phyloP scores from a whole-genome alignment of 64 coral and sea anemone genomes.

The Pocillopora damicornis region DNA sequence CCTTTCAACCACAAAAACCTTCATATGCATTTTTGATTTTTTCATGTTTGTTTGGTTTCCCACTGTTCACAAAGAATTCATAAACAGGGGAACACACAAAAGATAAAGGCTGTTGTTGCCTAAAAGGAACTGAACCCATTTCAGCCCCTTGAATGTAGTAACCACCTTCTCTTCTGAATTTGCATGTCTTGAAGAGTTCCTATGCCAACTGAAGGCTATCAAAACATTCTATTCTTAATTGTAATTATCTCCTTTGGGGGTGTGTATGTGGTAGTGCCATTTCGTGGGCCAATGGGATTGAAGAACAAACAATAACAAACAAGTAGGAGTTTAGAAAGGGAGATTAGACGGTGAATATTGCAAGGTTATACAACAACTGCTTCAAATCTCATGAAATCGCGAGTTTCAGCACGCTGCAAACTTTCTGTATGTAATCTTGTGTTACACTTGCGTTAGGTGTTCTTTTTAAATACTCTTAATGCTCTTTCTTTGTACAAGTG shows the following conservation, averaged over 20 bases:
- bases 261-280: conserved; percentile 27
- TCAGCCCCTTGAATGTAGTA: not conserved
- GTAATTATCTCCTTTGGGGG: not conserved
- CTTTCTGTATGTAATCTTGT: not conserved
- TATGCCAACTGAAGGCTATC: not conserved
- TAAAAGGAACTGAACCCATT: not conserved
- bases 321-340: not conserved
- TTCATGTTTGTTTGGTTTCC: not conserved
- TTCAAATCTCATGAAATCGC: not conserved
- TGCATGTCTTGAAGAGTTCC: not conserved
- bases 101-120: no score
- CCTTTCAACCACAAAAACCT: not conserved
- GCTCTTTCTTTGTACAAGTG: not conserved
- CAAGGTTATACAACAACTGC: not conserved
- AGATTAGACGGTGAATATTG: not conserved
- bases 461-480: not conserved
- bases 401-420: not conserved
- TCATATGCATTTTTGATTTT: not conserved
- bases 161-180: not conserved
- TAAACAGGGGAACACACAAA: no score
- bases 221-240: not conserved
- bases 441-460: not conserved
- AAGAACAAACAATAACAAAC: conserved; percentile 8
- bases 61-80: no score
- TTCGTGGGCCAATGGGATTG: conserved; percentile 10